phyloP scores from a whole-genome alignment of 2,888 invertebrate species.

The Tenthredo scrophulariae region DNA sequence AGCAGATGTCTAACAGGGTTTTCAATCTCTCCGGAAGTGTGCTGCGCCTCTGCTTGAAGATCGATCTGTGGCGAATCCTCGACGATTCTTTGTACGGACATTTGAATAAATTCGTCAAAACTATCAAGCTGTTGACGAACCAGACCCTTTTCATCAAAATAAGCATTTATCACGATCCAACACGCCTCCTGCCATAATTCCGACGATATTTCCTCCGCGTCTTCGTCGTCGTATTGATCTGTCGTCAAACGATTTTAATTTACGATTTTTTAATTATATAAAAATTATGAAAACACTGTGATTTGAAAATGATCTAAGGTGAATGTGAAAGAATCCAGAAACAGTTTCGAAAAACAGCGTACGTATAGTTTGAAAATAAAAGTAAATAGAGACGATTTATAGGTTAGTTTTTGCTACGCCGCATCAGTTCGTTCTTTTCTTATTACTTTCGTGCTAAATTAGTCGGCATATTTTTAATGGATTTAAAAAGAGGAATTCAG shows the following conservation, averaged over 20 bases:
- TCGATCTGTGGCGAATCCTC: conserved; percentile 99
- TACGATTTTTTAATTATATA: not conserved
- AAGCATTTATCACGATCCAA: conserved; percentile 99
- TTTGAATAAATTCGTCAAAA: conserved; percentile 99
- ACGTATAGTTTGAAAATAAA: not conserved
- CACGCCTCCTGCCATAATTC: conserved; percentile 99
- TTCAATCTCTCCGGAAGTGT: conserved; percentile 95
- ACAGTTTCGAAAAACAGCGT: not conserved
- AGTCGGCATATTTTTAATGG: not conserved
- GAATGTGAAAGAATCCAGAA: not conserved
- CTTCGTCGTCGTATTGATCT: conserved; percentile 87
- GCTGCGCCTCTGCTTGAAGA: conserved; percentile 98
- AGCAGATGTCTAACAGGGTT: conserved; percentile 91
- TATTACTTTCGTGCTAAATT: not conserved
- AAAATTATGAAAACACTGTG: not conserved
- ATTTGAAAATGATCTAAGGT: not conserved
- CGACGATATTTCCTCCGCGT: conserved; percentile 96
- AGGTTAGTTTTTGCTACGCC: conserved; percentile 22
- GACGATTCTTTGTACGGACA: conserved; percentile 99
- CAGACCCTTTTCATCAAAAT: conserved; percentile 99
- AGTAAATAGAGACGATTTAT: not conserved
- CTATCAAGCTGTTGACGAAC: conserved; percentile 99
- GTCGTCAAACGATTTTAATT: not conserved
- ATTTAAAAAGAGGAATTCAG: not conserved
- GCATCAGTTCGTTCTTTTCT: not conserved